These are phyloP conservation scores for Bolinopsis microptera DNA, from an alignment of 37 sponge, comb jelly and placozoan genomes.

Conservation along the genomic window DNA sequence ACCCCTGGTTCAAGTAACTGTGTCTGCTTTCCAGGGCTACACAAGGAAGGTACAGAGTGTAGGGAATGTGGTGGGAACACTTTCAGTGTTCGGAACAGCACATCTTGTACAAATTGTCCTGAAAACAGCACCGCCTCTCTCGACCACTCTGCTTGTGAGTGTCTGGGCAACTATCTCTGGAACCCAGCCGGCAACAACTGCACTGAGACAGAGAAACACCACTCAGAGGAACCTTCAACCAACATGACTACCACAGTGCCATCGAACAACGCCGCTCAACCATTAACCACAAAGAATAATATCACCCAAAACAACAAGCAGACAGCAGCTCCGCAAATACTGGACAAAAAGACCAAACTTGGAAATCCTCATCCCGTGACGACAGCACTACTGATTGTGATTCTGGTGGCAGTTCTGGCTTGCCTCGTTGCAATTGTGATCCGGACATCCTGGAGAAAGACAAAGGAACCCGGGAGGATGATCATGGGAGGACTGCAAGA, in stretches of 20 bases:
- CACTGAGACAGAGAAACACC: not conserved
- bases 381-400: not conserved
- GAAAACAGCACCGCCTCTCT: not conserved
- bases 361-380: not conserved
- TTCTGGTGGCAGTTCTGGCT: not conserved
- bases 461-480: not conserved
- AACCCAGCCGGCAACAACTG: not conserved
- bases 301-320: no score
- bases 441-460: no score
- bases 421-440: not conserved
- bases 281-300: no score
- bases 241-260: no score
- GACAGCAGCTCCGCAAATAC: not conserved
- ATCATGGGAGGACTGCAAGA: not conserved
- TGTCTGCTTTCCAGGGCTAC: no score
- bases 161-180: not conserved
- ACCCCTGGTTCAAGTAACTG: not conserved
- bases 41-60: not conserved
- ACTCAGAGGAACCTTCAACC: no score
- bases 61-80: not conserved
- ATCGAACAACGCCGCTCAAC: no score
- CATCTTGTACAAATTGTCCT: not conserved
- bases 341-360: not conserved
- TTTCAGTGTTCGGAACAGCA: not conserved
- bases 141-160: not conserved